phyloP scores from a whole-genome alignment of 2,888 invertebrate genomes.

The Colostygia pectinataria region DNA sequence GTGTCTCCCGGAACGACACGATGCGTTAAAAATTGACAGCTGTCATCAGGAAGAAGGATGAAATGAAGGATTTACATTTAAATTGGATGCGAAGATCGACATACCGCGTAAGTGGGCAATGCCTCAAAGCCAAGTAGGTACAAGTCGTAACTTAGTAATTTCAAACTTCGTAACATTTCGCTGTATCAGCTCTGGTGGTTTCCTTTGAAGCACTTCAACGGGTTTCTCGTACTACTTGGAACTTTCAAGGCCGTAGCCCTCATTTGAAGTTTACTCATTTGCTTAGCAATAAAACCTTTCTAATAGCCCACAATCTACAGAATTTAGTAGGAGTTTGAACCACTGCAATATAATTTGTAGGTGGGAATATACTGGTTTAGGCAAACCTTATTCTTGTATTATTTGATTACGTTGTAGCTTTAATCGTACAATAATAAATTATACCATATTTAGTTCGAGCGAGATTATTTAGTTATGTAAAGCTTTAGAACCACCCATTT shows the following conservation, averaged over 20 bases:
- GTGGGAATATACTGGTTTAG: neutral
- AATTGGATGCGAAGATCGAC: too few relatives aligned
- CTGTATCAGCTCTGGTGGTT: conserved; percentile 13
- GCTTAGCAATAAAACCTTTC: conserved; percentile 34
- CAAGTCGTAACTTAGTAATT: neutral
- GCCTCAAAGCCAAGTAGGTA: neutral
- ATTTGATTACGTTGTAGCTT: too few relatives aligned
- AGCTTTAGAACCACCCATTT: too few relatives aligned
- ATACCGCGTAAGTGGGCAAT: too few relatives aligned
- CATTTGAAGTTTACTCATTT: conserved; percentile 39
- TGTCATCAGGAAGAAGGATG: too few relatives aligned
- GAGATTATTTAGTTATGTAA: too few relatives aligned
- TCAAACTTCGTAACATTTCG: conserved; percentile 11
- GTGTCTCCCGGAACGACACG: too few relatives aligned
- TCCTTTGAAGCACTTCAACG: conserved; percentile 16
- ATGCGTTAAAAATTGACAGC: too few relatives aligned
- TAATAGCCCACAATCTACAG: conserved; percentile 19
- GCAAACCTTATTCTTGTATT: too few relatives aligned
- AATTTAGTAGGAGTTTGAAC: conserved; percentile 10
- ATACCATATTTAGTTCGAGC: too few relatives aligned
- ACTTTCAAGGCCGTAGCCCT: conserved; percentile 32
- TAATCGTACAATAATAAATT: too few relatives aligned
- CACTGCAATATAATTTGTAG: conserved; percentile 10
- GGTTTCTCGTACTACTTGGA: conserved; percentile 28
- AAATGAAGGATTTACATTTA: too few relatives aligned